A percentile compares a stretch with the other conserved stretches of the same genome.
phyloP scores from a whole-genome alignment of 30 jellyfish, hydroid and myxozoan species.

The Chironex yamaguchii region DNA sequence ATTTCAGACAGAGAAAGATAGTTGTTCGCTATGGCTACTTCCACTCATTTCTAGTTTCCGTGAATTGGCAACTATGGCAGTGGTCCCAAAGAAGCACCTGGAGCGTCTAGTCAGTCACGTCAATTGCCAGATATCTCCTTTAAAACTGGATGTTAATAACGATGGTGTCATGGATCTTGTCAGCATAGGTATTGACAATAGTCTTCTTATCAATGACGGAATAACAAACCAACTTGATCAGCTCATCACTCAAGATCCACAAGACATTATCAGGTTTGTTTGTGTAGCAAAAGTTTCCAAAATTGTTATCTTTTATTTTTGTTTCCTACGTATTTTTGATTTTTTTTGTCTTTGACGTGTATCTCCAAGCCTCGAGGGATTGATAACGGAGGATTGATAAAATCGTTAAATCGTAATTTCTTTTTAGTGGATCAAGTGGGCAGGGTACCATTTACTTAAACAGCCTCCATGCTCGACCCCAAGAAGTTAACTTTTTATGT shows the following conservation, averaged over 20 bases:
- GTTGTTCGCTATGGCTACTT: neutral
- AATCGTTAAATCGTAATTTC: too few species aligned
- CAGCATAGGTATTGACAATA: neutral
- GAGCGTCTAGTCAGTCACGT: neutral
- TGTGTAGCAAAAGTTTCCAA: too few species aligned
- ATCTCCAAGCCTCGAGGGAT: too few species aligned
- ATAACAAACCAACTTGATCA: neutral
- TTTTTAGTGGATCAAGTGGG: too few species aligned
- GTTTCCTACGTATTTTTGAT: too few species aligned
- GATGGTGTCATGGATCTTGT: neutral
- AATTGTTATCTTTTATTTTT: too few species aligned
- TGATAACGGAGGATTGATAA: too few species aligned
- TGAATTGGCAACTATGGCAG: neutral
- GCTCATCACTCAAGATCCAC: neutral
- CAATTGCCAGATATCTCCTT: neutral
- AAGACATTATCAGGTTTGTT: too few species aligned
- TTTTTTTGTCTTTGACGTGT: too few species aligned
- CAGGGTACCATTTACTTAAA: too few species aligned
- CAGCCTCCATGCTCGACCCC: too few species aligned
- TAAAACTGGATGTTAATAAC: neutral
- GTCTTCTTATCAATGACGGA: neutral
- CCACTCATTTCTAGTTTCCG: neutral
- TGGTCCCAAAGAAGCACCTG: neutral
- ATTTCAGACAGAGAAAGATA: neutral
- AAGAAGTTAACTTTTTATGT: too few species aligned